These are phyloP conservation scores for Opisthocomus hoazin DNA, from an alignment of 2,113 vertebrate species.

Conservation along the genomic window DNA sequence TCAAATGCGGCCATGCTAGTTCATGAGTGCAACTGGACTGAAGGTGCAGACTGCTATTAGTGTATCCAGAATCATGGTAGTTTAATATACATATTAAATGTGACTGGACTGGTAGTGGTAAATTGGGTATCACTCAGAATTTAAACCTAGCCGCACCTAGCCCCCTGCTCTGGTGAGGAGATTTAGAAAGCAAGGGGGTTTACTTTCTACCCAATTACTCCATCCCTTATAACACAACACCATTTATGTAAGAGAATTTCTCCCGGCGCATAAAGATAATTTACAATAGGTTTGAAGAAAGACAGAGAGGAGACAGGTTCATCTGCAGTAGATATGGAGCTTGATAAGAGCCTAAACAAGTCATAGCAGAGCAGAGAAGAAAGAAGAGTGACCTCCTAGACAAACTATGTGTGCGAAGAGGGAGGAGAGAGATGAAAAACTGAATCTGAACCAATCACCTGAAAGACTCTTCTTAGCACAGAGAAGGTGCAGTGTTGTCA, in stretches of 20 bases:
- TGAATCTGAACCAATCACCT: background rate
- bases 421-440: background rate
- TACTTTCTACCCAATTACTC: no score
- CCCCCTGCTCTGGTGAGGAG: no score
- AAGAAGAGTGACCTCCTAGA: background rate
- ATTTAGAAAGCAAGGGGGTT: no score
- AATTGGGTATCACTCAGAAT: no score
- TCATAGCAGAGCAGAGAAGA: background rate
- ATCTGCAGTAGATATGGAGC: background rate
- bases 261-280: background rate
- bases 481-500: background rate
- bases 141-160: no score
- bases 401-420: background rate
- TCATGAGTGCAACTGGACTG: no score
- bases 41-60: no score
- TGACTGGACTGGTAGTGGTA: no score
- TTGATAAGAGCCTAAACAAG: background rate
- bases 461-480: background rate
- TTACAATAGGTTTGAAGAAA: background rate
- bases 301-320: background rate
- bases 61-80: no score
- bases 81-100: no score
- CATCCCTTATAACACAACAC: no score
- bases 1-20: no score
- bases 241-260: background rate